Evolutionary conservation across 2,888 invertebrate species (phyloP).

Genomic region (Eumacrocentrus americanus): DNA sequence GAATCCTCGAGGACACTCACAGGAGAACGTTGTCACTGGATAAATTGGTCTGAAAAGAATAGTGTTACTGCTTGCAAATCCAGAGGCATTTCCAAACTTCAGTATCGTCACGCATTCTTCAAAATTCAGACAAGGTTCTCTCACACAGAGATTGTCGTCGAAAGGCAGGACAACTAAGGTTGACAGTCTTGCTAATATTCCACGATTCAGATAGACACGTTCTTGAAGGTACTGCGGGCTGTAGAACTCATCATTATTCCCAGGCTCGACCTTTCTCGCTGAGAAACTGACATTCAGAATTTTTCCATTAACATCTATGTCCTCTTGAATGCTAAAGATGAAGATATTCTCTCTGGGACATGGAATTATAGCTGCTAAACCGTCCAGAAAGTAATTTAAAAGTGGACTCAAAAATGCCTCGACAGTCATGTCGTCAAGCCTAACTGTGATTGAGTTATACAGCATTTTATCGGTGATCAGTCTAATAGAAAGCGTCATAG

Average conservation of each 20-base stretch:
- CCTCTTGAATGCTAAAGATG: constrained; percentile 89
- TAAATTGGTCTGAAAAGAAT: constrained; percentile 94
- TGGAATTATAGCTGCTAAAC: constrained; percentile 88
- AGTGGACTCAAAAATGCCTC: constrained; percentile 90
- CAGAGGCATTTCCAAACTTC: constrained; percentile 91
- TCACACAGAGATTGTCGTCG: constrained; percentile 94
- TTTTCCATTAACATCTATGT: constrained; percentile 84
- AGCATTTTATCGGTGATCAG: constrained; percentile 94
- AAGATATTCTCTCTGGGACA: constrained; percentile 92
- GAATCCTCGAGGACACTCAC: constrained; percentile 89
- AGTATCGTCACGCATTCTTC: constrained; percentile 91
- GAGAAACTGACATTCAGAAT: constrained; percentile 95
- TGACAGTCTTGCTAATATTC: constrained; percentile 83
- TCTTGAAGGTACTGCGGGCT: constrained; percentile 90
- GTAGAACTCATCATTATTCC: constrained; percentile 78
- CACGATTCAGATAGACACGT: constrained; percentile 89
- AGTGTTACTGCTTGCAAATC: constrained; percentile 85
- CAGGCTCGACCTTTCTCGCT: constrained; percentile 80
- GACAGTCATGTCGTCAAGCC: constrained; percentile 91
- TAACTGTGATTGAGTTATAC: constrained; percentile 90
- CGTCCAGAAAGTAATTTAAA: constrained; percentile 86
- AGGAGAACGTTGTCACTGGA: constrained; percentile 92
- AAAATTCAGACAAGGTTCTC: constrained; percentile 93
- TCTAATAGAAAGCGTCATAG: constrained; percentile 88
- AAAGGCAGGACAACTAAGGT: constrained; percentile 93